These are phyloP conservation scores for Parochlus steinenii DNA, from an alignment of 2,888 invertebrate genomes.

Conservation along the genomic window DNA sequence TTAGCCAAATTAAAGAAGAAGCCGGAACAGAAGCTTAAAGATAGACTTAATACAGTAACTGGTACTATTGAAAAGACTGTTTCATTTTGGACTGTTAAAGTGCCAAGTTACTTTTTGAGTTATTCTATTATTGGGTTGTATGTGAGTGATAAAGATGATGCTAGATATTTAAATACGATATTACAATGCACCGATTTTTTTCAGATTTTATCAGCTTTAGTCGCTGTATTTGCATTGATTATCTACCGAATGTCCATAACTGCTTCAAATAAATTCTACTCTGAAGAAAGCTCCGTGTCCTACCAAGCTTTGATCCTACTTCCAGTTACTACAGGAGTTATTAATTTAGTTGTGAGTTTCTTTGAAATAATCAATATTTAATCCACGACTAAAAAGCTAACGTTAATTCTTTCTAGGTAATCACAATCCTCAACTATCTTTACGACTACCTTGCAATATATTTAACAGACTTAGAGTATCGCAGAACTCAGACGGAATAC, in stretches of 20 bases:
- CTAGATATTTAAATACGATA: slow-evolving; percentile 1
- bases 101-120: slow-evolving; percentile 53
- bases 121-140: slow-evolving; percentile 37
- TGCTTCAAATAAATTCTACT: slow-evolving; percentile 38
- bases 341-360: slow-evolving; percentile 63
- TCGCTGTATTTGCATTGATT: slow-evolving; percentile 58
- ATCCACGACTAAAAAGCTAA: no score
- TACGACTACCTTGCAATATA: slow-evolving; percentile 47
- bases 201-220: slow-evolving; percentile 49
- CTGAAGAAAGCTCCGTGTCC: slow-evolving; percentile 31
- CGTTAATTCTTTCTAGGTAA: no score
- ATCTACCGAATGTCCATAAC: slow-evolving; percentile 55
- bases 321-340: slow-evolving; percentile 56
- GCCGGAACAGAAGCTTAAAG: slow-evolving; percentile 31
- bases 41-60: slow-evolving; percentile 25
- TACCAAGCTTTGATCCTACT: slow-evolving; percentile 45
- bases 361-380: no score
- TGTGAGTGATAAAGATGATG: slow-evolving; percentile 6
- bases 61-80: slow-evolving; percentile 6
- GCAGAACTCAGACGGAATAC: slow-evolving; percentile 69
- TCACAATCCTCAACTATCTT: slow-evolving; percentile 54
- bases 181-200: slow-evolving; percentile 1
- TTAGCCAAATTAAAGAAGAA: slow-evolving; percentile 40
- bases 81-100: slow-evolving; percentile 47
- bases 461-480: slow-evolving; percentile 56